Evolutionary conservation across 2,113 vertebrate species (phyloP).

Genomic region (Oreochromis tanganicae): DNA sequence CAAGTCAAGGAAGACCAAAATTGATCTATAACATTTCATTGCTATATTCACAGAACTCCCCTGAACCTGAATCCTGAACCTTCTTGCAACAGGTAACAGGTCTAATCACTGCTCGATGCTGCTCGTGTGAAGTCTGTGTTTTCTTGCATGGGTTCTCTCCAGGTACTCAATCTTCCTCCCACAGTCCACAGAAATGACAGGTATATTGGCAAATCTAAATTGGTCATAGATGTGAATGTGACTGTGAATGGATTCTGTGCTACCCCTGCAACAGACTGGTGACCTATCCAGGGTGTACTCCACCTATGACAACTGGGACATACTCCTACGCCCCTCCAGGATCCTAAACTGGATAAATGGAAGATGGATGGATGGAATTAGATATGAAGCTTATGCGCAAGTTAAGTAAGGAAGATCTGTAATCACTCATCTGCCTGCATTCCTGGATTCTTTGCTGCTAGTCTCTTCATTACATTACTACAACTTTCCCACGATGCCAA

Average conservation of each 20-base stretch:
- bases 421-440: neutral
- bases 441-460: neutral
- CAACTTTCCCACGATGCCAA: fast-evolving
- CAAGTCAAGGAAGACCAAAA: neutral
- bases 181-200: neutral
- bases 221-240: neutral
- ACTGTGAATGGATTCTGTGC: neutral
- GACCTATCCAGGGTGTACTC: neutral
- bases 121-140: neutral
- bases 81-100: neutral
- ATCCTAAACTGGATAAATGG: neutral
- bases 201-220: neutral
- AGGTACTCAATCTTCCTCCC: neutral
- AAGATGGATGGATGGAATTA: neutral
- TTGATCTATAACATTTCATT: neutral
- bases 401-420: neutral
- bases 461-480: neutral
- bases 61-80: neutral
- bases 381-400: neutral
- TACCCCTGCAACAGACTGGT: neutral
- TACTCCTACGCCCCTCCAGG: neutral
- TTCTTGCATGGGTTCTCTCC: neutral
- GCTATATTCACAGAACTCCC: neutral
- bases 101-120: neutral
- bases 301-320: neutral